These are phyloP conservation scores for Phoronis australis DNA, from an alignment of 2,888 invertebrate species.

Conservation along the genomic window DNA sequence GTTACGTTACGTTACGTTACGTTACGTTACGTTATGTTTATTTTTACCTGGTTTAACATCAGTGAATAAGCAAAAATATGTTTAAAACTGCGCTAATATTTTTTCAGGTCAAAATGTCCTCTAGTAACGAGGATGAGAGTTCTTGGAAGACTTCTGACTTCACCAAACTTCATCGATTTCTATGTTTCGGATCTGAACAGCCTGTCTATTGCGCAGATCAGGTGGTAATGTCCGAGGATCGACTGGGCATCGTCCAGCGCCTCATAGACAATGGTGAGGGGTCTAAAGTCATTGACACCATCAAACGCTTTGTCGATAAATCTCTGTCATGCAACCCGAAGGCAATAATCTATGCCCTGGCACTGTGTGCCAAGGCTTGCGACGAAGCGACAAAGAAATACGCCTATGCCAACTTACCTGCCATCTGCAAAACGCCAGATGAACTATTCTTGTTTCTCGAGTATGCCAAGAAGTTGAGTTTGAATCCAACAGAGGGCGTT, in stretches of 20 bases:
- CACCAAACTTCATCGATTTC: conserved; percentile 14
- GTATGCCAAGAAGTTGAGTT: conserved; percentile 48
- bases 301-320: conserved; percentile 28
- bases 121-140: too few species aligned
- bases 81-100: too few species aligned
- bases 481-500: conserved; percentile 7
- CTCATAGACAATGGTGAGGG: conserved; percentile 38
- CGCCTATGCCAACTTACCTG: conserved; percentile 58
- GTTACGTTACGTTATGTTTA: too few species aligned
- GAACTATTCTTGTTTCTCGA: conserved; percentile 64
- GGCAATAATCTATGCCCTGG: conserved; percentile 61
- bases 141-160: too few species aligned
- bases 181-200: conserved; percentile 37
- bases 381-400: conserved; percentile 56
- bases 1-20: too few species aligned
- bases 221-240: conserved; percentile 30
- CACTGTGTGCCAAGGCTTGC: conserved; percentile 59
- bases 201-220: conserved; percentile 34
- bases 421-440: conserved; percentile 62
- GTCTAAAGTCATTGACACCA: conserved; percentile 33
- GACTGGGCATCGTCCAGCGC: conserved; percentile 25
- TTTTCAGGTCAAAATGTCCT: too few species aligned
- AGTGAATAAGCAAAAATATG: too few species aligned
- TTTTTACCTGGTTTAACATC: too few species aligned
- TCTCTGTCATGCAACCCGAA: conserved; percentile 46